Base-by-base conservation (phyloP, 2,113 vertebrate species). In the Myrmecophaga tridactyla region DNA sequence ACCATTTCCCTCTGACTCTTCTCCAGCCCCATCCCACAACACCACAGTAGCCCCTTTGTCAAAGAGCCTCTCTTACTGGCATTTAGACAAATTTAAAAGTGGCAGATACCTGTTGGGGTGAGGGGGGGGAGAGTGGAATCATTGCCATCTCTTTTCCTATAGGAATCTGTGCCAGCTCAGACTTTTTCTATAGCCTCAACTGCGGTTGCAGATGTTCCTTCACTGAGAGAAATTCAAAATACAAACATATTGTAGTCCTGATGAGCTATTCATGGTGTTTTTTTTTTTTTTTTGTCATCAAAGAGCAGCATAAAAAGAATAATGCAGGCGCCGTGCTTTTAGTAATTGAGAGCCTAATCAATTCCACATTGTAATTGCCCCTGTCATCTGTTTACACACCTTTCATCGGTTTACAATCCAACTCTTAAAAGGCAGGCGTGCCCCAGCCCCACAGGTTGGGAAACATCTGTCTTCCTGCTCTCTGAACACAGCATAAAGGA, bases 221-320 rank as follows among this genome's bases (percentile, higher is more conserved):
- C 73, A 63, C 11, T 1, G 78, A 90, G 14, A 70, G n/a, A 94
- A 84, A 70, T 20, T 43, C 41, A 41, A 69, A 73, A 95, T 69
- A 78, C 85, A 20, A 4, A 95, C 92, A 11, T 58, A 62, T 23
- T 95, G 89, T 62, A 84, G 17, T 56, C 41, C 78, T 91, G 92
- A 95, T 95, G 96, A 96, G 78, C 90, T 96, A 76, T 85, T 91
- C 92, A 95, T 94, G 92, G n/a, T n/a, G n/a, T n/a, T n/a, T n/a
- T n/a, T 92, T 95, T 85, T 90, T n/a, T n/a, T 92, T 95, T 85
- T 90, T 95, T 73, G 89, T 89, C 88, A 96, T 96, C 89, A 96
- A 96, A 97, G 95, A 89, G 63, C 58, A 87, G 83, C 89, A 91
- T 94, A 89, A 93, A 96, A 96, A 92, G 93, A 96, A 93, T 93